Evolutionary conservation across 2,113 vertebrate genomes (phyloP).

Genomic region (Festucalex cinctus): DNA sequence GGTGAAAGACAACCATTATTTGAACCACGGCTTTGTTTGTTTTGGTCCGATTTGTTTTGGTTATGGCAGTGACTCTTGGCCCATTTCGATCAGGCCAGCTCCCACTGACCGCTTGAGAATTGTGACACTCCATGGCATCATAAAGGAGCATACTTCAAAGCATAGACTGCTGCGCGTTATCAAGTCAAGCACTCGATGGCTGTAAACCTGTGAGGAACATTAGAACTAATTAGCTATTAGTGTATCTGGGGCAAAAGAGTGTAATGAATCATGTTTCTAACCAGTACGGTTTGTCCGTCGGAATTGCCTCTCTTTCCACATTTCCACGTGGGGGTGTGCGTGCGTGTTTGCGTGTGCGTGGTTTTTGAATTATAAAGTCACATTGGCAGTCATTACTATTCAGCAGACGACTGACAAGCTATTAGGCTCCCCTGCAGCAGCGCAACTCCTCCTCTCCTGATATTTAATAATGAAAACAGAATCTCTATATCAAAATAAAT

Average conservation of each 20-base stretch:
- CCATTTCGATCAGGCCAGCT: conserved; percentile 11
- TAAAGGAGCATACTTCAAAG: conserved; percentile 21
- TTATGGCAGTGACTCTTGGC: conserved; percentile 4
- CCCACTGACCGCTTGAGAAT: not conserved
- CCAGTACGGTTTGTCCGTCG: conserved; percentile 23
- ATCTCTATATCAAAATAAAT: not conserved
- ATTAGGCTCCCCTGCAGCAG: conserved; percentile 34
- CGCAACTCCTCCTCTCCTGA: not conserved
- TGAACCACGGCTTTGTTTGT: conserved; percentile 14
- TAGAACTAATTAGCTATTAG: conserved; percentile 64
- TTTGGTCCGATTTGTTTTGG: conserved; percentile 14
- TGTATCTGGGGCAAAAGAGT: conserved; percentile 25
- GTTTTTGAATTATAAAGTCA: conserved; percentile 31
- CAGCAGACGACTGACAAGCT: conserved; percentile 51
- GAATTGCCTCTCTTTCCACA: not conserved
- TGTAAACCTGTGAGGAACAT: conserved; percentile 12
- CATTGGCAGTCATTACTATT: conserved; percentile 51
- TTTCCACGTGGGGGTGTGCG: not conserved
- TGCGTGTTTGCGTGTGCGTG: conserved; percentile 24
- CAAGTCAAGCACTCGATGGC: not conserved
- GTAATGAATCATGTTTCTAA: conserved; percentile 27
- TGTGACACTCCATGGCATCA: not conserved
- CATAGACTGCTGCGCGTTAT: conserved; percentile 15
- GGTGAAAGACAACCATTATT: conserved; percentile 8
- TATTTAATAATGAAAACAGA: not conserved